Evolutionary conservation across 2,113 vertebrate species (phyloP), one percentile per base, ranked within the genome.

Genomic region (Carettochelys insculpta): DNA sequence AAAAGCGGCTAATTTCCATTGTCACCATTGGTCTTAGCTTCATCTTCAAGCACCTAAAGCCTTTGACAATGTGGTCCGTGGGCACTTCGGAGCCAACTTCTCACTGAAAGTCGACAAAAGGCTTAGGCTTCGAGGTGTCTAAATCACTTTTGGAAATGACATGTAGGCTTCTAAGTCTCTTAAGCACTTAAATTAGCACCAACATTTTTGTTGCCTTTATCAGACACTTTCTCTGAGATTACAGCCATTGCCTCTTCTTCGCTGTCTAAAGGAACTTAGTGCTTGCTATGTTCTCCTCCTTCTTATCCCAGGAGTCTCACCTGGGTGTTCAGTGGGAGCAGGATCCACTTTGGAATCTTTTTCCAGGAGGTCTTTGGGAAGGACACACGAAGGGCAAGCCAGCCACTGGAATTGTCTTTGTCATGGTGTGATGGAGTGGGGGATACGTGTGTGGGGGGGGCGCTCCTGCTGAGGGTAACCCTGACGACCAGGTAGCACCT

Each of bases 251-350:
- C 3, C 85, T 13, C 47, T 0, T 0, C 80, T 24, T 31, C 9
- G n/a, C 29, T 0, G 0, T 1, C 0, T 8, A 3, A 54, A n/a
- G 29, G 79, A 56, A 34, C 48, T 43, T 16, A 22, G 0, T 2
- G 14, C 17, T 78, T 38, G 8, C 56, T 87, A 38, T 53, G 56
- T 31, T 16, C 4, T 4, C 80, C 77, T 53, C 77, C 34, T 54
- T 20, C 14, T 47, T 29, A 12, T 79, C 77, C n/a, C 17, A 52
- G 86, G 43, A 22, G 50, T 4, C 54, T 88, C 68, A 8, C 76
- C 51, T 27, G 84, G 56, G 1, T 0, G 5, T n/a, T 80, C 11
- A 5, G 2, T 4, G 24, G 65, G 47, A 79, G 8, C 86, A 93
- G 45, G 61, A 43, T 29, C 48, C 82, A 41, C 2, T 51, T 38